These are phyloP conservation scores for Cactoblastis cactorum DNA, from an alignment of 2,888 invertebrate species.

Conservation along the genomic window DNA sequence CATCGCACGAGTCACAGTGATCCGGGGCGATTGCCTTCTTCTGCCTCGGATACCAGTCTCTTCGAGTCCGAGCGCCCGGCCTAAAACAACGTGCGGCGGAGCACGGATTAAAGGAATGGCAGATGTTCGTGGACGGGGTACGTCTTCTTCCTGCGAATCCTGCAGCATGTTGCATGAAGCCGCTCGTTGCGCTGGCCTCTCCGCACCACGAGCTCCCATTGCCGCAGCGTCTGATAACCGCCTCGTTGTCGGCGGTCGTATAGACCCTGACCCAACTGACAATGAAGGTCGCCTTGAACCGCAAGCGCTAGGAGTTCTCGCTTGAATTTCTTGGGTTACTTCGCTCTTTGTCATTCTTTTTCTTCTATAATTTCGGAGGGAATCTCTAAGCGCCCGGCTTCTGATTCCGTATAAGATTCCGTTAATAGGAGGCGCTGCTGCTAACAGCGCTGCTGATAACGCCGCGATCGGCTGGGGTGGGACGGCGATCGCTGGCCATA, in stretches of 20 bases:
- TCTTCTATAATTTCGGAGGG: slow-evolving; percentile 87
- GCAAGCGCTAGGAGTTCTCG: slow-evolving; percentile 87
- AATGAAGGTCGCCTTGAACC: slow-evolving; percentile 86
- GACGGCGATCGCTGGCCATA: slow-evolving; percentile 80
- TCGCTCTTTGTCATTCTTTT: slow-evolving; percentile 89
- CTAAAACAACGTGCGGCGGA: slow-evolving; percentile 80
- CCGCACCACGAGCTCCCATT: slow-evolving; percentile 60
- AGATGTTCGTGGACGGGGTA: slow-evolving; percentile 47
- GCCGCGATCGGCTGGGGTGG: slow-evolving; percentile 74
- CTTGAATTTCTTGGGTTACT: slow-evolving; percentile 89
- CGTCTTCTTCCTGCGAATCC: slow-evolving; percentile 76
- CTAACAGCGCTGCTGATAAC: slow-evolving; percentile 81
- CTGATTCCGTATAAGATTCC: slow-evolving; percentile 88
- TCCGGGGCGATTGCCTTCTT: slow-evolving; percentile 81
- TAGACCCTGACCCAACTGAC: slow-evolving; percentile 76
- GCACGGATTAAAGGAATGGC: slow-evolving; percentile 74
- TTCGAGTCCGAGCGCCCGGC: slow-evolving; percentile 79
- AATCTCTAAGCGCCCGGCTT: slow-evolving; percentile 84
- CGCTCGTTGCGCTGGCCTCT: slow-evolving; percentile 78
- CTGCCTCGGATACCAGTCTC: slow-evolving; percentile 52
- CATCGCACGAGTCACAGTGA: slow-evolving; percentile 85
- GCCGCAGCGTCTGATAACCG: slow-evolving; percentile 68
- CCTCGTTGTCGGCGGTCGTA: slow-evolving; percentile 64
- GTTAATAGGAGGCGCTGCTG: slow-evolving; percentile 86
- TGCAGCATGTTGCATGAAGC: slow-evolving; percentile 85